phyloP scores from a whole-genome alignment of 2,888 invertebrate species.

The Drosophila prolongata region DNA sequence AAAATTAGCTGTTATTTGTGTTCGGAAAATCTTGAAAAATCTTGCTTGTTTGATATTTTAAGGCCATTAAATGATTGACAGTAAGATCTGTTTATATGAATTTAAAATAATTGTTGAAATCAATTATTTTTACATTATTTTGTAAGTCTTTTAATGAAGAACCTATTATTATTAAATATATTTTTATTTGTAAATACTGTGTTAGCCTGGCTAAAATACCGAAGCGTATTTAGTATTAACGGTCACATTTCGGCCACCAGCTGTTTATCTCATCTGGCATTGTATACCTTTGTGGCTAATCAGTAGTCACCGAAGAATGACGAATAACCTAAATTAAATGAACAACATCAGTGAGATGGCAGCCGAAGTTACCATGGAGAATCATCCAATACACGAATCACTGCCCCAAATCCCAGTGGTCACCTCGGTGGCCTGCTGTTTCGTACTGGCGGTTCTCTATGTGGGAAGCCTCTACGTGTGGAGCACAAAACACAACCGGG shows the following conservation, averaged over 20 bases:
- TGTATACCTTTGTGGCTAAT: slow-evolving; percentile 15
- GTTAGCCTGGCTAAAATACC: not conserved
- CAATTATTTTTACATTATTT: too few species aligned
- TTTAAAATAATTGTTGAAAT: too few species aligned
- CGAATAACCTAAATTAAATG: slow-evolving; percentile 34
- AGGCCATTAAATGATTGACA: too few species aligned
- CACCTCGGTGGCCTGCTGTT: slow-evolving; percentile 89
- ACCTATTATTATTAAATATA: too few species aligned
- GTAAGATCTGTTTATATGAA: too few species aligned
- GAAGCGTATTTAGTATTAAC: not conserved
- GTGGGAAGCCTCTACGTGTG: slow-evolving; percentile 95
- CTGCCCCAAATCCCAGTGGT: slow-evolving; percentile 85
- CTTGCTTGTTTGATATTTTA: too few species aligned
- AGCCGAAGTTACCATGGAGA: slow-evolving; percentile 22
- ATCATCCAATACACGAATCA: slow-evolving; percentile 2
- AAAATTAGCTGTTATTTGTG: too few species aligned
- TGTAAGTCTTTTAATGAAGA: too few species aligned
- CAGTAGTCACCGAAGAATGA: slow-evolving; percentile 20
- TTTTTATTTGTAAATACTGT: too few species aligned
- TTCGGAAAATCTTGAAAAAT: too few species aligned
- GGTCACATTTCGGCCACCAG: slow-evolving; percentile 30
- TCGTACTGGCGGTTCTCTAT: slow-evolving; percentile 91
- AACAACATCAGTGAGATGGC: slow-evolving; percentile 45
- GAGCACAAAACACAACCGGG: slow-evolving; percentile 91
- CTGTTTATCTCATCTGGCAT: slow-evolving; percentile 37